Conservation (phyloP, 2,113 vertebrate genomes). For the Urocitellus parryii region DNA sequence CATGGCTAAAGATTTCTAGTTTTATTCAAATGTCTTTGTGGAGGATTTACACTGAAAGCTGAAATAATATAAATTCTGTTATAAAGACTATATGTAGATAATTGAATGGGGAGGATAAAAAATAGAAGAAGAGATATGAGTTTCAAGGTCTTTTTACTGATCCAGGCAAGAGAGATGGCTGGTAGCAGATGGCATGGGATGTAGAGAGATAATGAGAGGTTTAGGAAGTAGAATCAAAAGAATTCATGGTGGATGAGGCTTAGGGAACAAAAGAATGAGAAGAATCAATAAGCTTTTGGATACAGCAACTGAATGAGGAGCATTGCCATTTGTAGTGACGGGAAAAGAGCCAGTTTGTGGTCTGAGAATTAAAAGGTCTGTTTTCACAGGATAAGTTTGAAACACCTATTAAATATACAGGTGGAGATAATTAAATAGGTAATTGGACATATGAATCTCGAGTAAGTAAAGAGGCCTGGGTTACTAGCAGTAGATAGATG, state of each 20-base stretch:
- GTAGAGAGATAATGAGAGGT: background rate
- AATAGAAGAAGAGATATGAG: background rate
- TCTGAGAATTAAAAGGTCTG: background rate
- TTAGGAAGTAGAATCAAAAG: background rate
- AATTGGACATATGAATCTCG: background rate
- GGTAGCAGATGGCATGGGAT: background rate
- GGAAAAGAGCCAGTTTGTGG: background rate
- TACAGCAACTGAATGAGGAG: background rate
- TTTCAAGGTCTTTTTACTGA: conserved; percentile 23
- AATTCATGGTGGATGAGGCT: background rate
- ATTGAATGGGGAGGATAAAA: background rate
- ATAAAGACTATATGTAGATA: background rate
- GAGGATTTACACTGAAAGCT: background rate
- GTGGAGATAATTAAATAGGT: background rate
- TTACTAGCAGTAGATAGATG: background rate
- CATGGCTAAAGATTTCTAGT: background rate
- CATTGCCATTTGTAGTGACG: background rate
- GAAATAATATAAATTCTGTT: background rate
- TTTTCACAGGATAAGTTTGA: background rate
- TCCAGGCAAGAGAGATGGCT: background rate
- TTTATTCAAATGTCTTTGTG: background rate
- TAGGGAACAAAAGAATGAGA: background rate
- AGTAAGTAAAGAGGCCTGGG: background rate
- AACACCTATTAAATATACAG: background rate
- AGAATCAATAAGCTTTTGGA: background rate